Base-by-base conservation (phyloP, 2,888 invertebrate species). In the Penaeus monodon region DNA sequence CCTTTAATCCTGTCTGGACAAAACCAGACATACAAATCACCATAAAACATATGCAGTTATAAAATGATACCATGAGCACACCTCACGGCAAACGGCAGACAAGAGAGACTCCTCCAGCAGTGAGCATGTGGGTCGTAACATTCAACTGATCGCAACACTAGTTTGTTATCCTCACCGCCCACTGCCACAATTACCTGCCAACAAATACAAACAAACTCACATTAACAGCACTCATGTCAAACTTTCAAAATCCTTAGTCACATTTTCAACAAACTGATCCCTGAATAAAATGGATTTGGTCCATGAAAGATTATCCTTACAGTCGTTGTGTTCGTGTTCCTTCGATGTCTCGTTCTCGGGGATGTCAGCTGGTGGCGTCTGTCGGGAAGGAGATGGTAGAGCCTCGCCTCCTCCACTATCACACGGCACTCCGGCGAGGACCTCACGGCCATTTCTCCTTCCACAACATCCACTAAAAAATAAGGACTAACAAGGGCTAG, bases 121-220 rank as follows among this genome's bases (percentile, higher is more conserved):
- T 91, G 91, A 14, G 92, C 91, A 22, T 91, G 91, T 4, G 93
- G 93, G 89, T 93, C 92, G 91, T 92, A 93, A 91, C 93, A 93
- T 90, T 93, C 93, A 8, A 93, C 93, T 84, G 93, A 93, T 49
- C 93, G 91, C 27, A 93, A 90, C 14, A 93, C 93, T 14, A 93
- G 93, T 91, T 93, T 93, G 91, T 93, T 93, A 91, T 93, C 93
- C 91, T 93, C 93, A 24, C 93, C 93, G 49, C 93, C 93, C 33
- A 93, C 93, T 81, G 93, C 93, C 65, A 93, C 93, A 81, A 93
- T 93, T 57, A 93, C 93, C 91, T 92, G 85, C 3, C 74, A 84
- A 65, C 79, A 70, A 68, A 33, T 44, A 38, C 17, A 49, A 66
- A 70, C 27, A 20, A 73, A 12, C n/a, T 12, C 85, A 89, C 64